These are phyloP conservation scores for Netelia inedita DNA, from an alignment of 2,888 invertebrate genomes.

Conservation along the genomic window DNA sequence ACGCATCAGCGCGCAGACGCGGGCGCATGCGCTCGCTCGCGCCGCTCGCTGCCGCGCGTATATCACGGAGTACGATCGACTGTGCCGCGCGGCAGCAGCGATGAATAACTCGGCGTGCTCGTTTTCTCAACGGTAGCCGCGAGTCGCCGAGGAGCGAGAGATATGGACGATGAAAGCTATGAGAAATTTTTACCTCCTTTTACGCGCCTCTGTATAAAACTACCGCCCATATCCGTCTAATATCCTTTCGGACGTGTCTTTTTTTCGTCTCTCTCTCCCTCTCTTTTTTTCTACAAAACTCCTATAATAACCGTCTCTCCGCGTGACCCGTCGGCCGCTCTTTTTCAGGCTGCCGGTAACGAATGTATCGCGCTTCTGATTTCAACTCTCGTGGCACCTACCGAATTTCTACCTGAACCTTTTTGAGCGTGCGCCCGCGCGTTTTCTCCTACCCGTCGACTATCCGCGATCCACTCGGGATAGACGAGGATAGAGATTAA, in stretches of 20 bases:
- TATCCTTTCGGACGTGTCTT: background rate
- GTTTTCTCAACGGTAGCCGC: conserved; percentile 76
- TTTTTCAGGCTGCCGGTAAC: conserved; percentile 68
- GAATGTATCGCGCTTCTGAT: conserved; percentile 63
- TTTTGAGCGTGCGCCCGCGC: conserved; percentile 7
- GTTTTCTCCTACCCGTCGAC: background rate
- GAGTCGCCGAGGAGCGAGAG: conserved; percentile 17
- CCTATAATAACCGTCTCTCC: conserved; percentile 1
- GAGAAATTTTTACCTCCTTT: conserved; percentile 66
- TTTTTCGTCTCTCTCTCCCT: background rate
- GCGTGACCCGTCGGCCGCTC: conserved; percentile 7
- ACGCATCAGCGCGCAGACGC: too few relatives aligned
- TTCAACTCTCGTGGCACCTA: conserved; percentile 59
- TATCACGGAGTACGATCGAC: conserved; percentile 56
- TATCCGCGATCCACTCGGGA: background rate
- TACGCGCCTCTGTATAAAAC: conserved; percentile 41
- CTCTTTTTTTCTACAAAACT: background rate
- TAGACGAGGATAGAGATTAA: conserved; percentile 2
- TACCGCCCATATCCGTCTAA: background rate
- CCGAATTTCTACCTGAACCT: conserved; percentile 55
- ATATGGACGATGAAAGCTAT: conserved; percentile 62
- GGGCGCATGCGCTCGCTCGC: too few relatives aligned
- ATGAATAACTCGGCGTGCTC: conserved; percentile 71
- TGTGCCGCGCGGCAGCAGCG: conserved; percentile 66
- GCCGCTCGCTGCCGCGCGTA: background rate